These are phyloP conservation scores for Lichenostomus cassidix DNA, from an alignment of 2,113 vertebrate species.

Conservation along the genomic window DNA sequence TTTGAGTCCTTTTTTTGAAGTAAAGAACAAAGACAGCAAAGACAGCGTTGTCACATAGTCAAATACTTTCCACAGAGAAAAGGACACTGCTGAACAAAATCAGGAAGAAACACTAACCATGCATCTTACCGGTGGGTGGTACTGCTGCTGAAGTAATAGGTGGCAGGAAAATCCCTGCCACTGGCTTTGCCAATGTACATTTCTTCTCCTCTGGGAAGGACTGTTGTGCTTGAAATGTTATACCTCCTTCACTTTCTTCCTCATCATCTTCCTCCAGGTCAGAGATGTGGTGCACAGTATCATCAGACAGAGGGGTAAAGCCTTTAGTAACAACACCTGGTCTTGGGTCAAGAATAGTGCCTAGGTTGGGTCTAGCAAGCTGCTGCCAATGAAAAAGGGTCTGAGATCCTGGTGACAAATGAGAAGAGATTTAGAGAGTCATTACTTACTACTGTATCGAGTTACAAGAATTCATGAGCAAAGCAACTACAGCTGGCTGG, in stretches of 20 bases:
- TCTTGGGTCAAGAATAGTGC: constrained; percentile 92
- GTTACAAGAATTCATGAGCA: not conserved
- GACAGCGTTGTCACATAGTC: not conserved
- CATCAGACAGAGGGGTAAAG: constrained; percentile 84
- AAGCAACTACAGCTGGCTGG: not conserved
- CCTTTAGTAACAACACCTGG: constrained; percentile 97
- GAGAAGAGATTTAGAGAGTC: not conserved
- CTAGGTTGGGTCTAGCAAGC: constrained; percentile 92
- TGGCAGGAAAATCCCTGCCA: constrained; percentile 73
- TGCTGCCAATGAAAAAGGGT: constrained; percentile 98
- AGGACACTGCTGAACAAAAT: not conserved
- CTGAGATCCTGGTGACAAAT: constrained; percentile 84
- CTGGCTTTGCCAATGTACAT: constrained; percentile 31
- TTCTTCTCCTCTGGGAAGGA: constrained; percentile 75
- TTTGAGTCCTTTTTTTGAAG: not conserved
- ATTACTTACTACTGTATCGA: not conserved
- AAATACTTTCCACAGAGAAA: not conserved
- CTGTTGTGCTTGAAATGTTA: constrained; percentile 85
- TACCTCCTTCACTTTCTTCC: constrained; percentile 79
- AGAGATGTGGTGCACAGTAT: constrained; percentile 81
- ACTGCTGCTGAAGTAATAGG: constrained; percentile 57
- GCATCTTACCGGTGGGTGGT: constrained; percentile 71
- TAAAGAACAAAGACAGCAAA: not conserved
- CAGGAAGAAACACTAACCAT: not conserved
- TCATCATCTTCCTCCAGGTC: constrained; percentile 95